Percentiles rank a stretch among this genome's conserved stretches.
Evolutionary conservation across 2,113 vertebrate genomes (phyloP).

Genomic region (Anoplopoma fimbria): DNA sequence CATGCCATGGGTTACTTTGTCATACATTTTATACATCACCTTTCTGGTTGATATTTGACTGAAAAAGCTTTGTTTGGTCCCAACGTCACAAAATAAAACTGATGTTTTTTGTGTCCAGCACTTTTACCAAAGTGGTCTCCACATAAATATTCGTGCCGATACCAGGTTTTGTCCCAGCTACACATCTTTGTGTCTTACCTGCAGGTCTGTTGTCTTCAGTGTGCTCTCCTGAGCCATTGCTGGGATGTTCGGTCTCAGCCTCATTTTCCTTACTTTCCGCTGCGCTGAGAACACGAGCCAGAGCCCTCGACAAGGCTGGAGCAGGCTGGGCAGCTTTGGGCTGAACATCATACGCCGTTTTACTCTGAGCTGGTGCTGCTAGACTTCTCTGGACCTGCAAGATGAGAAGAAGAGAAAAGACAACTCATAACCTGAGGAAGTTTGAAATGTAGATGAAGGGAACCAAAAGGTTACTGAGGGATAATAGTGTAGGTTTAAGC

Average conservation of each 20-base stretch:
- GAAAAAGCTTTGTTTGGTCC: neutral
- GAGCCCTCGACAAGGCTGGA: slow-evolving; percentile 70
- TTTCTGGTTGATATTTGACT: neutral
- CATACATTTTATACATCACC: neutral
- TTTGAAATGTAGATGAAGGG: neutral
- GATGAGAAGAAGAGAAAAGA: neutral
- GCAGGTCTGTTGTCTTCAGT: slow-evolving; percentile 20
- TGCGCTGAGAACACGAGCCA: slow-evolving; percentile 79
- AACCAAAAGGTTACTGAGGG: neutral
- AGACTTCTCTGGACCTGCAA: slow-evolving; percentile 67
- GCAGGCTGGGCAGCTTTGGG: slow-evolving; percentile 24
- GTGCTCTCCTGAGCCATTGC: neutral
- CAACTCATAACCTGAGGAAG: neutral
- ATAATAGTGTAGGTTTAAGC: neutral
- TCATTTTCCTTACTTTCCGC: slow-evolving; percentile 80
- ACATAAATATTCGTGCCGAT: neutral
- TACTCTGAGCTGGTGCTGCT: slow-evolving; percentile 30
- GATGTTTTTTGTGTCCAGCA: neutral
- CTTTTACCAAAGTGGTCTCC: neutral
- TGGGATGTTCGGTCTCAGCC: slow-evolving; percentile 13
- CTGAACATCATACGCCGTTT: neutral
- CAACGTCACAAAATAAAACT: neutral
- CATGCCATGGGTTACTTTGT: neutral
- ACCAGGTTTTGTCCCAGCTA: neutral
- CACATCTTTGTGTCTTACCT: slow-evolving; percentile 53